Percentiles rank a stretch among this genome's conserved stretches.
Conservation (phyloP, 2,797 vertebrate species). For the Ciconia nigra region DNA sequence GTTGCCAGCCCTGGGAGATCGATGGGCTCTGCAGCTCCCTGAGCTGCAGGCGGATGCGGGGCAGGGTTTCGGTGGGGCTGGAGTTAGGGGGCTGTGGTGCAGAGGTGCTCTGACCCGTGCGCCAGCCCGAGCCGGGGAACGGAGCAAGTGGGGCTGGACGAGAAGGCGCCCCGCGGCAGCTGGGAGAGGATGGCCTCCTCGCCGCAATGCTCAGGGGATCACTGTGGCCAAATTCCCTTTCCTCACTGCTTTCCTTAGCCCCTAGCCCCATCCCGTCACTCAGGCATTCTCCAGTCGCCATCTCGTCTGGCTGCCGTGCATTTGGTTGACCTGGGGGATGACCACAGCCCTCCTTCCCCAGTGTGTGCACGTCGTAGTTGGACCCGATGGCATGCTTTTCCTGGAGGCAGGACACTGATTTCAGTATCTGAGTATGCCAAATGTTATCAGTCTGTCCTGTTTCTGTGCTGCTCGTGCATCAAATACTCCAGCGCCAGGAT, state of each 20-base stretch:
- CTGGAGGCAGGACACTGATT: not conserved
- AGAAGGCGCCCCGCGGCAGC: not conserved
- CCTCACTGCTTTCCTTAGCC: not conserved
- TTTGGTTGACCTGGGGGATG: not conserved
- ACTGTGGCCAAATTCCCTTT: not conserved
- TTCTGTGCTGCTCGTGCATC: not conserved
- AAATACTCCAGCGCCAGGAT: not conserved
- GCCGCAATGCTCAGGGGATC: too few relatives aligned
- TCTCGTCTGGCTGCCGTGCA: accelerated
- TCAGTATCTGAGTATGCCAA: not conserved
- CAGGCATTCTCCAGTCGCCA: not conserved
- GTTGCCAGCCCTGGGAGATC: not conserved
- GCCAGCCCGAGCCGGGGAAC: accelerated
- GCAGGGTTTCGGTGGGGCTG: not conserved
- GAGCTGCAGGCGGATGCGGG: accelerated
- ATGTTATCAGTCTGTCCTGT: not conserved
- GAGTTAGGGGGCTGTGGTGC: not conserved
- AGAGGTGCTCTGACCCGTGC: too few relatives aligned
- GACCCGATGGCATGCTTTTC: not conserved
- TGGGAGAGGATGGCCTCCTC: not conserved
- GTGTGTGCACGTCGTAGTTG: accelerated
- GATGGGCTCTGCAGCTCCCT: not conserved
- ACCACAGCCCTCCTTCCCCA: not conserved
- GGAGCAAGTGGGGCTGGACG: not conserved
- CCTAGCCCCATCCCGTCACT: not conserved